Percentiles rank a stretch among this genome's conserved stretches.
Evolutionary conservation across 2,113 vertebrate species (phyloP).

Genomic region (Catharus minimus): DNA sequence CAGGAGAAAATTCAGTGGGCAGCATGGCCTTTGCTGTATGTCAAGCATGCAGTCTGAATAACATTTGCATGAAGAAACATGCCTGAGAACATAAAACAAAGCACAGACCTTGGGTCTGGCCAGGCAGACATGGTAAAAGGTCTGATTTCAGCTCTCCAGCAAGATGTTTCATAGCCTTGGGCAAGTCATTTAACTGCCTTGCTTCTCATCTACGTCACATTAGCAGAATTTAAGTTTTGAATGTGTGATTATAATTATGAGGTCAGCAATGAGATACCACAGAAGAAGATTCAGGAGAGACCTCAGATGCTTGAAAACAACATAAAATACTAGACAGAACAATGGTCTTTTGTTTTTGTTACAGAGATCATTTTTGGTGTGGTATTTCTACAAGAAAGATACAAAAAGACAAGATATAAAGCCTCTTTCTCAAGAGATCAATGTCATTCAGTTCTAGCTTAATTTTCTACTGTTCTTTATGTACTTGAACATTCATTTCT

Average conservation of each 20-base stretch:
- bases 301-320: background rate
- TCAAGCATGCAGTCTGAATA: background rate
- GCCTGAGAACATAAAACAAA: conserved; percentile 32
- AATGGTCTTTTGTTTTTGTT: background rate
- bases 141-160: conserved; percentile 31
- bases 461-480: background rate
- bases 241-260: background rate
- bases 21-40: background rate
- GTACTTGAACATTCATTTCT: background rate
- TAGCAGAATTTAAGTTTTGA: background rate
- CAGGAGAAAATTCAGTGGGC: background rate
- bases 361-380: background rate
- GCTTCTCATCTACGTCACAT: background rate
- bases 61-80: conserved; percentile 19
- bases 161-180: background rate
- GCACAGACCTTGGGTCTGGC: background rate
- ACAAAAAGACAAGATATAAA: background rate
- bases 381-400: background rate
- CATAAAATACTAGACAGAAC: background rate
- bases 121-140: background rate
- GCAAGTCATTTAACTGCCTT: background rate
- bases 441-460: background rate
- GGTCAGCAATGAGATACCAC: background rate
- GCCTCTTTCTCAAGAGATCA: background rate
- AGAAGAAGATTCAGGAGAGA: background rate